These are phyloP conservation scores for Neodiprion virginianus DNA, from an alignment of 1,140 invertebrate genomes.

Conservation along the genomic window DNA sequence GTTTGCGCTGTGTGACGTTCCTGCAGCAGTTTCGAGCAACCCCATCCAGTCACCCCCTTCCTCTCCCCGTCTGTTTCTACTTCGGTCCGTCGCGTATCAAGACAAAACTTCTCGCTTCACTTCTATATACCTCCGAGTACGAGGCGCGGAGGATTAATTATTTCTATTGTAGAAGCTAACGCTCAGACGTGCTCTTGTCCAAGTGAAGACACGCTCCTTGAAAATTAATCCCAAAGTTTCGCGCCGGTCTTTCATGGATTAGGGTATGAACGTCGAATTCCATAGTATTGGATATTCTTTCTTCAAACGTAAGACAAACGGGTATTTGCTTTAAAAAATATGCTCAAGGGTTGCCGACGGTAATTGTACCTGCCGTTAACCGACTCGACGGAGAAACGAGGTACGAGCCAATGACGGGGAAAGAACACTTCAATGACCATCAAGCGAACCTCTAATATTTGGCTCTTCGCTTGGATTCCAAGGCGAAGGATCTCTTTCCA, in stretches of 20 bases:
- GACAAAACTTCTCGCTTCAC: neutral
- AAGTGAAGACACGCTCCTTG: neutral
- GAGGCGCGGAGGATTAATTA: neutral
- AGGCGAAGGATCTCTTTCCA: neutral
- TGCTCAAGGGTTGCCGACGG: too few species aligned
- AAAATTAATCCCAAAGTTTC: neutral
- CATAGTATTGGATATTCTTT: too few species aligned
- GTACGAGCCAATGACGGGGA: conserved; percentile 16
- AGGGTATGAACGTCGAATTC: too few species aligned
- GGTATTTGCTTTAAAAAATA: too few species aligned
- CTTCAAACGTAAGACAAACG: too few species aligned
- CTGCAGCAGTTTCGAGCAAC: too few species aligned
- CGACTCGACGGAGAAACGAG: conserved; percentile 34
- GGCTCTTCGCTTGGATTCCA: neutral
- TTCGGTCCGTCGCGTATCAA: neutral
- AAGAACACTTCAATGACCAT: neutral
- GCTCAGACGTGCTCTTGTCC: neutral
- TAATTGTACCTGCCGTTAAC: too few species aligned
- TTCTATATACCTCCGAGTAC: neutral
- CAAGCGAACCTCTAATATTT: neutral
- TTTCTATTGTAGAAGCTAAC: neutral
- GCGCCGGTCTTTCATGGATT: neutral
- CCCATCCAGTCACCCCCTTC: too few species aligned
- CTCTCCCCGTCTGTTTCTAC: neutral
- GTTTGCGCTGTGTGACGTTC: too few species aligned